Evolutionary conservation across 2,888 invertebrate genomes (phyloP).

Genomic region (Cheiracanthium punctorium): DNA sequence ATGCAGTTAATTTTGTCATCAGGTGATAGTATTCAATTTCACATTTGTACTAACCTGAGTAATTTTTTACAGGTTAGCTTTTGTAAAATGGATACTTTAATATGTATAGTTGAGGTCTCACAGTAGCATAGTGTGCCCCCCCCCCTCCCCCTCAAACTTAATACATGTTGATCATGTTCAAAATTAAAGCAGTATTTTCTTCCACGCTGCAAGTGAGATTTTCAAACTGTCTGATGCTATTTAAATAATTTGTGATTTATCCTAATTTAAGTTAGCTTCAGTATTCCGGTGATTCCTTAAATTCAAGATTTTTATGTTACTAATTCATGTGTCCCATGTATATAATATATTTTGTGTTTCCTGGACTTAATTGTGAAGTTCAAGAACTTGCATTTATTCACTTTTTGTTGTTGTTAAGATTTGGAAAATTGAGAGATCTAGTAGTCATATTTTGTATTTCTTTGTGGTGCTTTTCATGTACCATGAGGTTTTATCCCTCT

Average conservation of each 20-base stretch:
- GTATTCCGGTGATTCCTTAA: constrained; percentile 19
- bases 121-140: background rate
- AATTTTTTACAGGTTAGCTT: constrained; percentile 2
- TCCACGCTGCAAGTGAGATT: background rate
- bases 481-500: background rate
- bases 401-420: constrained; percentile 11
- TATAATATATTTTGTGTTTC: background rate
- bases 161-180: constrained; percentile 15
- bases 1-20: constrained; percentile 37
- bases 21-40: constrained; percentile 15
- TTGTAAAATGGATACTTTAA: constrained; percentile 5
- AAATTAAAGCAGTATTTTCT: background rate
- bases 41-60: constrained; percentile 28
- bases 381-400: constrained; percentile 18
- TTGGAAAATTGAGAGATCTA: constrained; percentile 19
- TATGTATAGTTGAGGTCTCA: background rate
- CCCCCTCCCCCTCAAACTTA: background rate
- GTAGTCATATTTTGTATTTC: constrained; percentile 23
- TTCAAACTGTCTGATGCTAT: background rate
- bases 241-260: background rate
- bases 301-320: constrained; percentile 8
- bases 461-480: constrained; percentile 23
- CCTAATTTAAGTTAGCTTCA: background rate
- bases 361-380: background rate
- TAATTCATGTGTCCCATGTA: background rate